A percentile compares a stretch with the other conserved stretches of the same genome.
Conservation (phyloP, 2,113 vertebrate species). For the Albula glossodonta region DNA sequence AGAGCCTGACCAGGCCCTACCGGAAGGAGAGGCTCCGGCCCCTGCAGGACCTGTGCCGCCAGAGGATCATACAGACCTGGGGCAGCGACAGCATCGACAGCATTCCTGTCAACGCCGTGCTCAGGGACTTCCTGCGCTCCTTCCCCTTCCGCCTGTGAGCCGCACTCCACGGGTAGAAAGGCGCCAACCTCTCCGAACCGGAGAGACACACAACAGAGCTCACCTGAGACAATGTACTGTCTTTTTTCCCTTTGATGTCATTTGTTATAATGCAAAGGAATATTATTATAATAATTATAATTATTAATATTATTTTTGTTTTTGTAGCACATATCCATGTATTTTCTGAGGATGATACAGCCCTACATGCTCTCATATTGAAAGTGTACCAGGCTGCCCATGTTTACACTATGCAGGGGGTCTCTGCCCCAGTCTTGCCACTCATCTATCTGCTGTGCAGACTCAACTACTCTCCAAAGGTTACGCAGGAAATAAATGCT, state of each 20-base stretch:
- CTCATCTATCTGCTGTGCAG: slow-evolving; percentile 78
- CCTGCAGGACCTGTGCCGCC: slow-evolving; percentile 91
- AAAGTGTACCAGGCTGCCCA: slow-evolving; percentile 85
- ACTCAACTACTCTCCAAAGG: slow-evolving; percentile 62
- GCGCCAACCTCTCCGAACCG: slow-evolving; percentile 41
- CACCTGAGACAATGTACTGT: slow-evolving; percentile 38
- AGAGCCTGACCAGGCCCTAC: slow-evolving; percentile 78
- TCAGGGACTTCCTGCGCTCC: slow-evolving; percentile 83
- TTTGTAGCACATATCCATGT: slow-evolving; percentile 78
- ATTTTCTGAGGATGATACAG: slow-evolving; percentile 52
- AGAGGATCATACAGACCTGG: slow-evolving; percentile 78
- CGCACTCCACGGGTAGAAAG: background rate
- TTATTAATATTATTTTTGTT: slow-evolving; percentile 40
- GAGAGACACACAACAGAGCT: slow-evolving; percentile 15
- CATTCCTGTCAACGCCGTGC: slow-evolving; percentile 81
- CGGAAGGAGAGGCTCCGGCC: slow-evolving; percentile 80
- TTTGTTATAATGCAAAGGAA: slow-evolving; percentile 50
- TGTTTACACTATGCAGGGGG: slow-evolving; percentile 81
- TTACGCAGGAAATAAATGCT: slow-evolving; percentile 73
- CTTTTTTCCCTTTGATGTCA: slow-evolving; percentile 22
- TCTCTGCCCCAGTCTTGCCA: slow-evolving; percentile 58
- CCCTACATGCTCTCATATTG: slow-evolving; percentile 77
- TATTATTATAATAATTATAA: slow-evolving; percentile 32
- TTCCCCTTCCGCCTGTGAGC: slow-evolving; percentile 84
- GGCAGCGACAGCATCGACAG: slow-evolving; percentile 70